Percentiles rank a stretch among this genome's conserved stretches.
These are phyloP conservation scores for Leptinotarsa defecta DNA, from an alignment of 1,140 invertebrate genomes.

Conservation along the genomic window DNA sequence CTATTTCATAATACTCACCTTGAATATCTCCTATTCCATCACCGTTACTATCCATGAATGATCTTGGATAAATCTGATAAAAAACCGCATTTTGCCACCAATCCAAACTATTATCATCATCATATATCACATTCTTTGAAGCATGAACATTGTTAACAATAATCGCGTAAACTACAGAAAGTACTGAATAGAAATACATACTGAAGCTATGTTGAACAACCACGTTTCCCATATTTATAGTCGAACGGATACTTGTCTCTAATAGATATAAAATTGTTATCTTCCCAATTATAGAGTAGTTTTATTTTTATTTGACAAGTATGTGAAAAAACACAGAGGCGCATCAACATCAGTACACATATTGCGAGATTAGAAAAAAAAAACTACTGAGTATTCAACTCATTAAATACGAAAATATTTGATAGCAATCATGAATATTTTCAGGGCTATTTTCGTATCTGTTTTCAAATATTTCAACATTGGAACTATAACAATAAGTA, in stretches of 20 bases:
- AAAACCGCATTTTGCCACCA: conserved; percentile 77
- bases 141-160: neutral
- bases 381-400: too few species aligned
- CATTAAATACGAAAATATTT: too few species aligned
- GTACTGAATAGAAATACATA: neutral
- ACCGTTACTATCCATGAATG: conserved; percentile 77
- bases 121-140: neutral
- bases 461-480: too few species aligned
- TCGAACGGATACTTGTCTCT: neutral
- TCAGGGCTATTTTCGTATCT: too few species aligned
- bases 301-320: too few species aligned
- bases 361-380: too few species aligned
- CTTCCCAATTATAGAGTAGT: neutral
- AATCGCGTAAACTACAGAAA: neutral
- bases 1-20: conserved; percentile 44
- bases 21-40: conserved; percentile 79
- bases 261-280: neutral
- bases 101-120: neutral
- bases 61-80: conserved; percentile 81
- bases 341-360: too few species aligned
- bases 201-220: neutral
- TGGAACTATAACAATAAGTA: too few species aligned
- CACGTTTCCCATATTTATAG: neutral
- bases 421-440: too few species aligned
- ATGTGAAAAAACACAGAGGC: too few species aligned